A percentile compares a stretch with the other conserved stretches of the same genome.
These are phyloP conservation scores for Polyommatus icarus DNA, from an alignment of 2,888 invertebrate genomes.

Conservation along the genomic window DNA sequence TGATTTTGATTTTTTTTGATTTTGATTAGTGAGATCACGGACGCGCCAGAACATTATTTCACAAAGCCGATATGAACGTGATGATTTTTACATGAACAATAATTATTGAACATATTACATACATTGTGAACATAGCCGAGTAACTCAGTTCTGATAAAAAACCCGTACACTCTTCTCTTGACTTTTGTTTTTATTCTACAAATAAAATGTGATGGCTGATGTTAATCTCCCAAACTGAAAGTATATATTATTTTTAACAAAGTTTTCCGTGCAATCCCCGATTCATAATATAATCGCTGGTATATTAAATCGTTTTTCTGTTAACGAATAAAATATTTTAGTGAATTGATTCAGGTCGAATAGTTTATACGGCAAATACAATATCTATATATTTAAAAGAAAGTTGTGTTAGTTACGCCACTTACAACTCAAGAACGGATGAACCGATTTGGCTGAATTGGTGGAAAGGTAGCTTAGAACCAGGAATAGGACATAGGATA, in stretches of 20 bases:
- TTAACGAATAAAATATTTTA: neutral
- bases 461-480: no score
- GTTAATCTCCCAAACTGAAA: neutral
- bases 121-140: neutral
- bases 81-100: neutral
- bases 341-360: neutral
- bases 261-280: neutral
- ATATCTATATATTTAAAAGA: no score
- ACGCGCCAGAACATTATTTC: neutral
- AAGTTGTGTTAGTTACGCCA: no score
- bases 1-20: no score
- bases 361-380: neutral
- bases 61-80: neutral
- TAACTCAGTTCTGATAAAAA: neutral
- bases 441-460: no score
- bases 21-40: neutral
- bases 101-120: no score
- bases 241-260: neutral
- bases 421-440: no score
- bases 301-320: no score
- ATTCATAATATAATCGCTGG: neutral
- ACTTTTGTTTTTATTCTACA: neutral
- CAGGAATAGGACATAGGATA: no score
- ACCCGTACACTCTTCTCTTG: neutral
- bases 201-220: constrained; percentile 1